phyloP scores from a whole-genome alignment of 2,797 vertebrate species.

The Coendou prehensilis region DNA sequence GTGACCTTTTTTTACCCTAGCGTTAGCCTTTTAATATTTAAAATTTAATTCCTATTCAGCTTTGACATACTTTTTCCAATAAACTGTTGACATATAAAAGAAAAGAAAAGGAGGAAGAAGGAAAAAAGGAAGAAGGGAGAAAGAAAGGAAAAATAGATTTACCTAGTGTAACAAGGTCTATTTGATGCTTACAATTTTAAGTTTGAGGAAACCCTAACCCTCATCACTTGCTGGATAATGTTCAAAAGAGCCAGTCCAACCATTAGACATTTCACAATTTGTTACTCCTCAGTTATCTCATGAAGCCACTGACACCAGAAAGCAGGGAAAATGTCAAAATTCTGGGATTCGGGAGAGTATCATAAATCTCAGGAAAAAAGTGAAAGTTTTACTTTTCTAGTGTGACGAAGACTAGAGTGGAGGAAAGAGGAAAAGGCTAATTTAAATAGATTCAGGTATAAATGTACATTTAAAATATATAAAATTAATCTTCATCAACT shows the following conservation, averaged over 20 bases:
- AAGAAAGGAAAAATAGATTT: background rate
- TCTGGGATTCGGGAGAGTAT: background rate
- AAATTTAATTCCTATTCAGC: background rate
- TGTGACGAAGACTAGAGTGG: background rate
- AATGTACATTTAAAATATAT: background rate
- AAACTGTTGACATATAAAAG: background rate
- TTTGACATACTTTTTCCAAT: background rate
- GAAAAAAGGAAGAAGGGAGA: background rate
- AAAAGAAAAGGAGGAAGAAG: background rate
- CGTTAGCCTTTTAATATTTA: background rate
- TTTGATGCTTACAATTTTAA: background rate
- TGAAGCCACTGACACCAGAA: background rate
- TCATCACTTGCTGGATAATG: background rate
- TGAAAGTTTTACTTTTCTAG: background rate
- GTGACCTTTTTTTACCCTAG: background rate
- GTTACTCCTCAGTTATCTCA: background rate
- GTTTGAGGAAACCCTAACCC: background rate
- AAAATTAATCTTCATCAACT: background rate
- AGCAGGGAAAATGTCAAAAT: background rate
- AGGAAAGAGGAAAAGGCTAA: background rate
- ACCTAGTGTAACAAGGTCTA: background rate
- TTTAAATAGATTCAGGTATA: background rate
- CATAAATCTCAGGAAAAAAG: background rate
- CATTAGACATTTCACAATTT: background rate
- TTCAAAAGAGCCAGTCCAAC: background rate